A percentile compares a stretch with the other conserved stretches of the same genome.
These are phyloP conservation scores for Esperia sulphurella DNA, from an alignment of 2,888 invertebrate species.

Conservation along the genomic window DNA sequence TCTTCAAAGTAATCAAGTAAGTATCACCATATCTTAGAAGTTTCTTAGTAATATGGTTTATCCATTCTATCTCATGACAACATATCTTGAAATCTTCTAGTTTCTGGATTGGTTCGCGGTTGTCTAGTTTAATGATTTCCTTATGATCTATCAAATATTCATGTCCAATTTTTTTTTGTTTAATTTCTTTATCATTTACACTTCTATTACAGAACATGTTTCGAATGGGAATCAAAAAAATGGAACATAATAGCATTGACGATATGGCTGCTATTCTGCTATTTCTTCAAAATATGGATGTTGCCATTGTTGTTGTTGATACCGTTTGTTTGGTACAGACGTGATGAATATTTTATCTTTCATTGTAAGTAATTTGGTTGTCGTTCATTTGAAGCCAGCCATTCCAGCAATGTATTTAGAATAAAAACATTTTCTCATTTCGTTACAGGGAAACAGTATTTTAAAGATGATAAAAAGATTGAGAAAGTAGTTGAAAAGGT, in stretches of 20 bases:
- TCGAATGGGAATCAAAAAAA: conserved; percentile 95
- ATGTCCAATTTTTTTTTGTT: too few species aligned
- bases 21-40: conserved; percentile 30
- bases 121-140: too few species aligned
- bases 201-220: conserved; percentile 85
- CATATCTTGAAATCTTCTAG: too few species aligned
- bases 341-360: conserved; percentile 42
- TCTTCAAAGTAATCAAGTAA: conserved; percentile 91
- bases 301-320: conserved; percentile 90
- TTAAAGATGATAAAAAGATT: conserved; percentile 16
- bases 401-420: not conserved
- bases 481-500: conserved; percentile 23
- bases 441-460: conserved; percentile 31
- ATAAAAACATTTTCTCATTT: not conserved
- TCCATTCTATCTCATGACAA: not conserved
- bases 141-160: too few species aligned
- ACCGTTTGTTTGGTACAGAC: conserved; percentile 82
- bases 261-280: conserved; percentile 90
- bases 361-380: conserved; percentile 37
- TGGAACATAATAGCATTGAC: conserved; percentile 89
- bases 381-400: too few species aligned
- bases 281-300: conserved; percentile 96
- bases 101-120: too few species aligned
- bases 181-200: too few species aligned
- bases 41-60: not conserved